A percentile compares a stretch with the other conserved stretches of the same genome.
These are phyloP conservation scores for Yoshiicerus persimilis DNA, from an alignment of 1,140 invertebrate species.

Conservation along the genomic window DNA sequence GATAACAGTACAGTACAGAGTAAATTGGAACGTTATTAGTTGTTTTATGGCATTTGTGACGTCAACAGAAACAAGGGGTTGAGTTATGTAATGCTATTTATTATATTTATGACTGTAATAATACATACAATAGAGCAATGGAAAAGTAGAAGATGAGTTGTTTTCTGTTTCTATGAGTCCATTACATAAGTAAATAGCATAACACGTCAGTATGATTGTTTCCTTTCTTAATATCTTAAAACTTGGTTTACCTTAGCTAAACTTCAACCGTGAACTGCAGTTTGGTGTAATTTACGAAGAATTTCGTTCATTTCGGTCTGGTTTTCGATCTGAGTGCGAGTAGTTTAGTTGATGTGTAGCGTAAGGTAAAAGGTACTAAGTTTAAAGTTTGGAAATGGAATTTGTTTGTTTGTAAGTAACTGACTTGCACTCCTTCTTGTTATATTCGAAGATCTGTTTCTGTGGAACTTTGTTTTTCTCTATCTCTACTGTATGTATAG, in stretches of 20 bases:
- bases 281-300: not conserved
- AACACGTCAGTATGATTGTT: not conserved
- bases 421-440: not conserved
- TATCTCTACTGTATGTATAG: constrained; percentile 1
- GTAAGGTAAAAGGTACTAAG: not conserved
- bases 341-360: not conserved
- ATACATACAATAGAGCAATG: not conserved
- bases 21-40: constrained; percentile 10
- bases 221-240: not conserved
- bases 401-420: not conserved
- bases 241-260: not conserved
- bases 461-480: constrained; percentile 1
- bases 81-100: not conserved
- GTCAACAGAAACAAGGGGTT: not conserved
- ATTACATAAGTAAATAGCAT: not conserved
- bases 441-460: not conserved
- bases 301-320: not conserved
- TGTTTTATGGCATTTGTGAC: not conserved
- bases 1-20: not conserved
- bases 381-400: not conserved
- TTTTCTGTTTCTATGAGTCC: not conserved
- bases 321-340: not conserved
- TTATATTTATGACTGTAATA: not conserved
- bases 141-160: not conserved
- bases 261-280: not conserved